Base-by-base conservation (phyloP, 2,797 vertebrate genomes). In the Clarias fuscus region DNA sequence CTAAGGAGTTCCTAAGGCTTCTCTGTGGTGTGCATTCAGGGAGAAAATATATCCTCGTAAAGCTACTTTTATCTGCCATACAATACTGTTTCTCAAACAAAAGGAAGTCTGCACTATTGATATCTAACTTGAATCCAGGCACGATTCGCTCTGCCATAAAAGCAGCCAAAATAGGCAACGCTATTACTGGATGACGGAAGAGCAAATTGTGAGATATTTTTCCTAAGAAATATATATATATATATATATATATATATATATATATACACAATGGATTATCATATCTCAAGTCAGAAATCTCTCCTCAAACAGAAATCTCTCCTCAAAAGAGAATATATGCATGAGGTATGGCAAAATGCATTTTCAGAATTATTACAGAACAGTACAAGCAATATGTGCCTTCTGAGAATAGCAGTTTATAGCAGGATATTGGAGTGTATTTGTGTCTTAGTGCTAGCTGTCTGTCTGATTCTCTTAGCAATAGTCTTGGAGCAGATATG, bases 261-360 rank as follows among this genome's bases (percentile, higher is more conserved):
- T 33, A 33, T 33, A 64, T 48, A 82, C 70, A 30, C 53, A 81
- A 83, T 80, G 13, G 72, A 76, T 82, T 53, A 76, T 79, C 59
- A 64, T 75, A 73, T 88, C 37, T 64, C 65, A 61, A 70, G 79
- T 84, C 56, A 59, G 83, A 89, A 73, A 61, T 70, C 86, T 65
- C 30, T 37, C 43, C 62, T 85, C 79, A 83, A 58, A 75, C 72
- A 75, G 83, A 89, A 78, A 67, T 70, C 84, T 77, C 27, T 77
- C 40, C 77, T 85, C 86, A 86, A 88, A 84, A 82, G 87, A 82
- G 86, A 87, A 90, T 89, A 77, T 85, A 88, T 88, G 84, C 87
- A 86, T 88, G 88, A 89, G 86, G 80, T 37, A 73, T 30, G 27
- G 56, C 33, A 15, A 17, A 73, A 87, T 78, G 84, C 82, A 40